phyloP scores from a whole-genome alignment of 2,888 invertebrate species.

The Brenthis hecate region DNA sequence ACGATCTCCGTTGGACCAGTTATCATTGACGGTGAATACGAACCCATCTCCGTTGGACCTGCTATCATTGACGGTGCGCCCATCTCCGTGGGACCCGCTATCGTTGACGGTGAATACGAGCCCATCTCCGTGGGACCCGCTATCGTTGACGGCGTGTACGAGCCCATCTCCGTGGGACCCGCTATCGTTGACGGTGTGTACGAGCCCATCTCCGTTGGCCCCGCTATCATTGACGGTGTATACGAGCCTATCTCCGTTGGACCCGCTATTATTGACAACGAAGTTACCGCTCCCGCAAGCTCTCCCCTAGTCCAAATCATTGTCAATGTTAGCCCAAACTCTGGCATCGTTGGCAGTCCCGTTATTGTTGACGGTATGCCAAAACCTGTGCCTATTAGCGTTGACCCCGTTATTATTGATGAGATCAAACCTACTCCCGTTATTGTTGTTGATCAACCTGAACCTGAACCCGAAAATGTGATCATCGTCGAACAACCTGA shows the following conservation, averaged over 20 bases:
- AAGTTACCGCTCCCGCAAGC: slow-evolving; percentile 13
- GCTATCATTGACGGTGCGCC: slow-evolving; percentile 35
- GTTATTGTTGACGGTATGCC: slow-evolving; percentile 3
- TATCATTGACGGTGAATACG: slow-evolving; percentile 29
- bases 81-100: neutral
- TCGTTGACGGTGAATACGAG: neutral
- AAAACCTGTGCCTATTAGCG: neutral
- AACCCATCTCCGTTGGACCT: slow-evolving; percentile 41
- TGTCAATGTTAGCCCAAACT: slow-evolving; percentile 39
- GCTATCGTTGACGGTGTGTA: slow-evolving; percentile 17
- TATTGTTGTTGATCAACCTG: neutral
- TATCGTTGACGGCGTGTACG: slow-evolving; percentile 9
- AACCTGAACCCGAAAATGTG: neutral
- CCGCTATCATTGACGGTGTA: too few relatives aligned
- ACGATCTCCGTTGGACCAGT: slow-evolving; percentile 32
- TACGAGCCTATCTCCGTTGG: too few relatives aligned
- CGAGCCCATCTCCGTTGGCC: too few relatives aligned
- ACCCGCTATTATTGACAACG: neutral
- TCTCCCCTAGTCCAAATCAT: slow-evolving; percentile 46
- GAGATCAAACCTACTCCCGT: neutral
- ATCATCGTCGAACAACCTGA: neutral
- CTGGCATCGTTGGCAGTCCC: slow-evolving; percentile 16
- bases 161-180: slow-evolving; percentile 8
- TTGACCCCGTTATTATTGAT: neutral
- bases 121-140: slow-evolving; percentile 24